phyloP scores from a whole-genome alignment of 64 coral and sea anemone genomes.

The Hydrozoanthus tunicans region DNA sequence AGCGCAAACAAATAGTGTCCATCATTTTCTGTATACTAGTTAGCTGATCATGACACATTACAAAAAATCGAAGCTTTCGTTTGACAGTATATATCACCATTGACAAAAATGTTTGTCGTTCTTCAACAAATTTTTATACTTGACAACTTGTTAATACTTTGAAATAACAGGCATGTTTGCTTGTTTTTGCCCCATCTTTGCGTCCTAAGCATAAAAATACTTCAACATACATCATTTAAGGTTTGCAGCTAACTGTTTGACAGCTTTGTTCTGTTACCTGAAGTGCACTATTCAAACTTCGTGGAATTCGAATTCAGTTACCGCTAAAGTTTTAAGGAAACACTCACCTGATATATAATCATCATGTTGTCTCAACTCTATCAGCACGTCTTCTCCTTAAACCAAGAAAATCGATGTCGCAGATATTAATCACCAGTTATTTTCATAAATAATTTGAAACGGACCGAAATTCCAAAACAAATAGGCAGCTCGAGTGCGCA shows the following conservation, averaged over 20 bases:
- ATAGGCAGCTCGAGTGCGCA: neutral
- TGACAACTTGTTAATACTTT: too few relatives aligned
- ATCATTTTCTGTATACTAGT: too few relatives aligned
- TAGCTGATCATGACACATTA: too few relatives aligned
- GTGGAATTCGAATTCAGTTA: neutral
- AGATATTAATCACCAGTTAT: neutral
- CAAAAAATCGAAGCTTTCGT: too few relatives aligned
- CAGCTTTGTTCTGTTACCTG: constrained; percentile 26
- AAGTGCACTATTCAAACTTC: neutral
- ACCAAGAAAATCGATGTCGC: neutral
- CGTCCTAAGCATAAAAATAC: constrained; percentile 12
- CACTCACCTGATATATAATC: constrained; percentile 94
- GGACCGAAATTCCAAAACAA: constrained; percentile 31
- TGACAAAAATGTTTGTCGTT: too few relatives aligned
- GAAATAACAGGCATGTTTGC: too few relatives aligned
- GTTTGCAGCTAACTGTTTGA: neutral
- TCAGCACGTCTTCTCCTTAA: constrained; percentile 91
- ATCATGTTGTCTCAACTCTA: constrained; percentile 94
- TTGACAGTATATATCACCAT: too few relatives aligned
- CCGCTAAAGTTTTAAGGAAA: neutral
- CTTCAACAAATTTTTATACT: too few relatives aligned
- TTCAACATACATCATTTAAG: constrained; percentile 39
- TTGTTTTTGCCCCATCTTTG: neutral
- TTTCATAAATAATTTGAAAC: neutral
- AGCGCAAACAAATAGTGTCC: too few relatives aligned